These are phyloP conservation scores for Orestias chungarensis DNA, from an alignment of 2,797 vertebrate species.

Conservation along the genomic window DNA sequence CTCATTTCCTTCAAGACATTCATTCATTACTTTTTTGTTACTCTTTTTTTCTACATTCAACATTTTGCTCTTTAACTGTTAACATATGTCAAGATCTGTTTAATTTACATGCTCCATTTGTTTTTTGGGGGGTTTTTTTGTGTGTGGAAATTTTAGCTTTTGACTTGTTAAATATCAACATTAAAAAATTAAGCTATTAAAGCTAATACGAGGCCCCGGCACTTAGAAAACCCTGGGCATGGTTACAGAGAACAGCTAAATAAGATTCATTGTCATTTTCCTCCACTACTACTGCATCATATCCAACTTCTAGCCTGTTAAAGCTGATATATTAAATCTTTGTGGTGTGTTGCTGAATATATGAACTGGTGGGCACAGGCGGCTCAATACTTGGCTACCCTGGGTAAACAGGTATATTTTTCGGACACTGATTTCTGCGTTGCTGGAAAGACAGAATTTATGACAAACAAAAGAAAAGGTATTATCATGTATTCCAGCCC, in stretches of 20 bases:
- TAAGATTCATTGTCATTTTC: slow-evolving; percentile 54
- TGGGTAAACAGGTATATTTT: slow-evolving; percentile 65
- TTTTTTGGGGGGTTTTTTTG: slow-evolving; percentile 40
- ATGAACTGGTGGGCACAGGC: slow-evolving; percentile 60
- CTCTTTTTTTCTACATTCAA: neutral
- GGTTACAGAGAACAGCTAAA: slow-evolving; percentile 27
- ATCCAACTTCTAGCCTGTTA: slow-evolving; percentile 37
- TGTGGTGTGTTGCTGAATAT: slow-evolving; percentile 45
- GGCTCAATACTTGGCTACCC: slow-evolving; percentile 55
- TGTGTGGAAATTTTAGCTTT: slow-evolving; percentile 26
- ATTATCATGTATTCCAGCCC: slow-evolving; percentile 69
- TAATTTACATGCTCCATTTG: slow-evolving; percentile 11
- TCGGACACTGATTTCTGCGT: slow-evolving; percentile 36
- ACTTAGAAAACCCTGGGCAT: slow-evolving; percentile 38
- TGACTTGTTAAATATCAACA: slow-evolving; percentile 40
- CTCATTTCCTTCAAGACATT: slow-evolving; percentile 53
- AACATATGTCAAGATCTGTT: slow-evolving; percentile 14
- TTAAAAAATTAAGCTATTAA: slow-evolving; percentile 50
- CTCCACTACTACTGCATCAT: slow-evolving; percentile 46
- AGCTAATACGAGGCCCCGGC: slow-evolving; percentile 26
- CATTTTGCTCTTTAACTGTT: slow-evolving; percentile 4
- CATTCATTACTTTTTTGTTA: slow-evolving; percentile 57
- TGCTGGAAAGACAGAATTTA: slow-evolving; percentile 63
- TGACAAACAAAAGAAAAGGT: slow-evolving; percentile 69
- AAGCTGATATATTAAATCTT: slow-evolving; percentile 56